Base-by-base conservation (phyloP, 2,888 invertebrate species). In the Clivina fossor region DNA sequence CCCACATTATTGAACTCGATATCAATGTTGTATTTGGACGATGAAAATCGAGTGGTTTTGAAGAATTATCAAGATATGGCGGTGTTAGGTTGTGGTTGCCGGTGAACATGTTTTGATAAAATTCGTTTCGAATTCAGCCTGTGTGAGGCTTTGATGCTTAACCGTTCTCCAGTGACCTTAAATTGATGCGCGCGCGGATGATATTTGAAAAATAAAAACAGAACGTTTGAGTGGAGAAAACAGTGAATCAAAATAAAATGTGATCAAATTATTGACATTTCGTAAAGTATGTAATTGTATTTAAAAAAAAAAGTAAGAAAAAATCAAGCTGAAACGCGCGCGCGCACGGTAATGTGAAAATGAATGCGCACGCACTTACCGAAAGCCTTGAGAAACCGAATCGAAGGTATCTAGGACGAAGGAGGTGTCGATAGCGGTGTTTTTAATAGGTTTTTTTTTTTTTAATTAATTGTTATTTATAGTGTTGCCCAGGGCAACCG, bases 41-140 rank as follows among this genome's bases (percentile, higher is more conserved):
- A 97, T 77, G 85, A 88, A 75, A 89, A 90, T 73, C 93, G 92
- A 77, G 94, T 97, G 69, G 93, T 96, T 73, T 84, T 99, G 69
- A 98, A 98, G 79, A 96, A 93, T 79, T 99, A 99, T 79, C 91
- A 94, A 78, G 96, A 98, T 75, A 99, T 99, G 99, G 88, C 93
- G 67, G 98, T 98, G 62, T 86, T 91, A 66, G 94, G 94, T 56
- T 99, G 99, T 76, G 98, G 99, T 57, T 99, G 99, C 80, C 91
- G 95, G 82, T 97, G 82, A 83, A 49, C n/a, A n/a, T n/a, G n/a
- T n/a, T n/a, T n/a, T n/a, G 22, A n/a, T 43, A 11, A 5, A 46
- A 35, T 24, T n/a, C 50, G 15, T 43, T 43, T 72, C 70, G 70
- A 58, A 41, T 33, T 18, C 16, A 22, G n/a, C 22, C 15, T 11